Evolutionary conservation across 2,888 invertebrate genomes (phyloP).

Genomic region (Volucella inflata): DNA sequence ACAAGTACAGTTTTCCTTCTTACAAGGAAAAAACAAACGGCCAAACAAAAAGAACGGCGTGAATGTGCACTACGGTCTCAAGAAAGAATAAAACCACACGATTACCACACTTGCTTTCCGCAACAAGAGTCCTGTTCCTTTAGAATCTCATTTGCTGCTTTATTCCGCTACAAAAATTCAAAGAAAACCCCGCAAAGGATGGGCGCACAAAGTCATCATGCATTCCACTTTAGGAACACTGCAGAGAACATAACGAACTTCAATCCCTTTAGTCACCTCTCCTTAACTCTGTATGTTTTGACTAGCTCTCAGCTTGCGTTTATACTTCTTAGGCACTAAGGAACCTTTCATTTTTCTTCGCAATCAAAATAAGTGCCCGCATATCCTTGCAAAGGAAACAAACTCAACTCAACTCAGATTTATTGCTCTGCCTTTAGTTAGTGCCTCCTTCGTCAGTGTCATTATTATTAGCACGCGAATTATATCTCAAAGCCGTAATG

Average conservation of each 20-base stretch:
- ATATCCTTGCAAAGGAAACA: conserved; percentile 42
- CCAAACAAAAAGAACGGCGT: conserved; percentile 18
- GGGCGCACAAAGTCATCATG: conserved; percentile 33
- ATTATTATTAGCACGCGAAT: conserved; percentile 67
- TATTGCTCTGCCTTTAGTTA: conserved; percentile 18
- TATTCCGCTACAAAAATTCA: conserved; percentile 34
- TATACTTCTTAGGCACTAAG: conserved; percentile 35
- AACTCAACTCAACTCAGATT: conserved; percentile 24
- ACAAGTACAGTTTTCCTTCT: conserved; percentile 6
- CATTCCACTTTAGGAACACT: conserved; percentile 29
- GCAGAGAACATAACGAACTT: conserved; percentile 4
- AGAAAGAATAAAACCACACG: conserved; percentile 14
- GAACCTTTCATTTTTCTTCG: conserved; percentile 23
- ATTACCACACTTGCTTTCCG: conserved; percentile 1
- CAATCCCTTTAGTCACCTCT: not conserved
- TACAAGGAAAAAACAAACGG: not conserved
- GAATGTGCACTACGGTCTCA: conserved; percentile 27
- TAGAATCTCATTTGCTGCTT: conserved; percentile 43
- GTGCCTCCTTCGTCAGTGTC: conserved; percentile 50
- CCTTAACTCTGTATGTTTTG: not conserved
- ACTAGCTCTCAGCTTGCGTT: not conserved
- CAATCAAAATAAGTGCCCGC: conserved; percentile 64
- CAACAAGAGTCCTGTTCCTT: conserved; percentile 14
- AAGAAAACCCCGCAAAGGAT: not conserved
- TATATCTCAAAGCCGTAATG: conserved; percentile 42